Evolutionary conservation across 2,797 vertebrate species (phyloP).

Genomic region (Peromyscus nudipes): DNA sequence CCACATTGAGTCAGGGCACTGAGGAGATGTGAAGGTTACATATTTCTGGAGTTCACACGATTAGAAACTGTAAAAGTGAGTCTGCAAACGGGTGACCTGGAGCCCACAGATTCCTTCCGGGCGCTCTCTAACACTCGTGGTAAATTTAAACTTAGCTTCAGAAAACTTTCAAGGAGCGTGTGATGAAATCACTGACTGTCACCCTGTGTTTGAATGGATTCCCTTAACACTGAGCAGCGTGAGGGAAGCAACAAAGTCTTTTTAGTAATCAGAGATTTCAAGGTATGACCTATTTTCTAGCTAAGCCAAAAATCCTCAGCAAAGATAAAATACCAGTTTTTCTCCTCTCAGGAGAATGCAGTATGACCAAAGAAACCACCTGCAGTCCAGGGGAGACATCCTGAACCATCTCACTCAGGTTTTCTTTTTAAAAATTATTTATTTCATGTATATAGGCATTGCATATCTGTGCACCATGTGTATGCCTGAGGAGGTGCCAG

Average conservation of each 20-base stretch:
- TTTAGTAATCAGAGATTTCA: constrained; percentile 81
- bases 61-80: constrained; percentile 73
- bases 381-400: background rate
- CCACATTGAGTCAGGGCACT: constrained; percentile 65
- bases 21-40: constrained; percentile 63
- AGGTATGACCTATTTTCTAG: constrained; percentile 76
- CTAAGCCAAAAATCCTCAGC: constrained; percentile 61
- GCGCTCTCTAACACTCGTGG: constrained; percentile 71
- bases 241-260: constrained; percentile 74
- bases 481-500: background rate
- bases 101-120: constrained; percentile 60
- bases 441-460: background rate
- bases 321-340: constrained; percentile 58
- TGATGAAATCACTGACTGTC: constrained; percentile 76
- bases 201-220: constrained; percentile 76
- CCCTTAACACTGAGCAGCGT: constrained; percentile 74
- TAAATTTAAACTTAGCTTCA: constrained; percentile 78
- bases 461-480: background rate
- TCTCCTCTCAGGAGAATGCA: constrained; percentile 35
- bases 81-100: constrained; percentile 67
- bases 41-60: constrained; percentile 76
- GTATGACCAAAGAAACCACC: background rate
- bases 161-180: constrained; percentile 71
- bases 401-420: background rate
- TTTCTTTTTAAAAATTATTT: background rate